Conservation (phyloP, 1,140 invertebrate genomes). For the Rhopalosiphum padi region DNA sequence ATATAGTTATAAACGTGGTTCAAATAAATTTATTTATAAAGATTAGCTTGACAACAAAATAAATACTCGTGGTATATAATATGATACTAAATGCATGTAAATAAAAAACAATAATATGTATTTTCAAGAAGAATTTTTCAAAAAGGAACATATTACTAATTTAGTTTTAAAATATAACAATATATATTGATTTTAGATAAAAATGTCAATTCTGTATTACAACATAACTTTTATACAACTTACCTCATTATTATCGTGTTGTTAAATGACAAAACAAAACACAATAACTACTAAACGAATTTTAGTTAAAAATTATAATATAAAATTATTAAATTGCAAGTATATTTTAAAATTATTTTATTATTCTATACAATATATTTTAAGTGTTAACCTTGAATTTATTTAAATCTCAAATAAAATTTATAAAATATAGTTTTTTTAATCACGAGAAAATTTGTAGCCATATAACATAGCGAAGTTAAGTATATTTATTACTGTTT, state of each 20-base stretch:
- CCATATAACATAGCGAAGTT: too few relatives aligned
- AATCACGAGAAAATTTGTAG: too few relatives aligned
- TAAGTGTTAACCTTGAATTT: too few relatives aligned
- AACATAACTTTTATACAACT: background rate
- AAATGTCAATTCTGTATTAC: background rate
- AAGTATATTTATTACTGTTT: too few relatives aligned
- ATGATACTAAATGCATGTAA: background rate
- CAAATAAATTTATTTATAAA: background rate
- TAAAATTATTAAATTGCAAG: too few relatives aligned
- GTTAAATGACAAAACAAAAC: background rate
- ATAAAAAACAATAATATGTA: background rate
- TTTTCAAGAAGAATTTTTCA: background rate
- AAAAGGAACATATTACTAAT: too few relatives aligned
- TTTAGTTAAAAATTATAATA: too few relatives aligned
- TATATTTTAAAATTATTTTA: too few relatives aligned
- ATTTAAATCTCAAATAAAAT: too few relatives aligned
- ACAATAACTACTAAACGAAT: background rate
- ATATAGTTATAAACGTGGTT: background rate
- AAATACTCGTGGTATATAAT: background rate
- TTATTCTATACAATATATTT: too few relatives aligned
- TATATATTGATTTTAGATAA: background rate
- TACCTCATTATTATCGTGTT: background rate
- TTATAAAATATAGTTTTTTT: too few relatives aligned
- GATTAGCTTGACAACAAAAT: background rate
- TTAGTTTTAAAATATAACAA: background rate